These are phyloP conservation scores for Dysdera silvatica DNA, from an alignment of 1,140 invertebrate genomes.

Conservation along the genomic window DNA sequence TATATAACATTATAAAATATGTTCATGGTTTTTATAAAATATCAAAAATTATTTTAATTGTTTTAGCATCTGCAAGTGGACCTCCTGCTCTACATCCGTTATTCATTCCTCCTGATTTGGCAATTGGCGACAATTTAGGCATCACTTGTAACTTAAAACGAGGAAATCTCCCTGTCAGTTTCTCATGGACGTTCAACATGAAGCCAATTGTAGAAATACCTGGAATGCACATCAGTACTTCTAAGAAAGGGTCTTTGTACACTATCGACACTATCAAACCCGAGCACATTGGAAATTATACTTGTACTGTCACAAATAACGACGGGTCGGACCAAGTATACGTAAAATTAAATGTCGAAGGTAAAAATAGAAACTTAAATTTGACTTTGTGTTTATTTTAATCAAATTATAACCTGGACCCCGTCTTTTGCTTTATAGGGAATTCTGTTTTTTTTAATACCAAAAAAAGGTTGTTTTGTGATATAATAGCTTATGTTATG, in stretches of 20 bases:
- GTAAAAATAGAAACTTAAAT: too few species aligned
- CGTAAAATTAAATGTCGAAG: too few species aligned
- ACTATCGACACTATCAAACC: slow-evolving; percentile 7
- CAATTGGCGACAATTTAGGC: background rate
- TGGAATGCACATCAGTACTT: background rate
- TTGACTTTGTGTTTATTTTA: too few species aligned
- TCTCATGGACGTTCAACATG: slow-evolving; percentile 18
- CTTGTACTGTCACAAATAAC: slow-evolving; percentile 3
- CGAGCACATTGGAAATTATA: slow-evolving; percentile 19
- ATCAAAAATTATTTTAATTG: too few species aligned
- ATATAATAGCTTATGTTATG: too few species aligned
- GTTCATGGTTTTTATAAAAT: too few species aligned
- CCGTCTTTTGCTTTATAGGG: too few species aligned
- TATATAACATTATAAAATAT: too few species aligned
- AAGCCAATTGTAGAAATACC: background rate
- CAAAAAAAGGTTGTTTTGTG: too few species aligned
- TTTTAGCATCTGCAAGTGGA: too few species aligned
- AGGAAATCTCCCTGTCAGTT: slow-evolving; percentile 13
- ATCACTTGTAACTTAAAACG: slow-evolving; percentile 11
- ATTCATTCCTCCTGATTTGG: slow-evolving; percentile 1
- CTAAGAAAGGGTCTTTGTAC: background rate
- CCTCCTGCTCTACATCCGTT: slow-evolving; percentile 10
- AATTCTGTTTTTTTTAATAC: too few species aligned
- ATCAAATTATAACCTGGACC: too few species aligned
- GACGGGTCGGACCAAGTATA: background rate